Conservation (phyloP, 64 coral and sea anemone species). For the Montipora cactus region DNA sequence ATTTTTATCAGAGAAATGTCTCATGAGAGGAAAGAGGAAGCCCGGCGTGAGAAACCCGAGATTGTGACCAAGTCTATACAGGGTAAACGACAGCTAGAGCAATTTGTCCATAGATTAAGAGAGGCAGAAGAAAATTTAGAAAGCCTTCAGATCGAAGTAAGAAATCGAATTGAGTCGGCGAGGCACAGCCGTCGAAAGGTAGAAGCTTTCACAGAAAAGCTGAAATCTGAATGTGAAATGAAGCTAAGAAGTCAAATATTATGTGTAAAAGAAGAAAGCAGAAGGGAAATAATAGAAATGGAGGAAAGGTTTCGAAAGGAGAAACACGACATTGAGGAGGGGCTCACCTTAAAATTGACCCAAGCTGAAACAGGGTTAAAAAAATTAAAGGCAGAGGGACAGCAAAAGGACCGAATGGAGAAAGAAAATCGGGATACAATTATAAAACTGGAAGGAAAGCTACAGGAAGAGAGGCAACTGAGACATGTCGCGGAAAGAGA, state of each 20-base stretch:
- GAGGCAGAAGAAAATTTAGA: not conserved
- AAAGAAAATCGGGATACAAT: constrained; percentile 42
- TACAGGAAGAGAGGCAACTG: constrained; percentile 59
- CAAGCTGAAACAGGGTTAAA: constrained; percentile 61
- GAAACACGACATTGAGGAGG: constrained; percentile 74
- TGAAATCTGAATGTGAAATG: constrained; percentile 69
- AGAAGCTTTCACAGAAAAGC: constrained; percentile 61
- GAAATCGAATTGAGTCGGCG: constrained; percentile 21
- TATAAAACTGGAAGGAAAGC: constrained; percentile 41
- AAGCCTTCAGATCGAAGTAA: not conserved
- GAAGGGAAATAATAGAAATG: constrained; percentile 32
- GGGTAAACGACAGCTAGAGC: not conserved
- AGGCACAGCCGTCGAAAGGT: constrained; percentile 39
- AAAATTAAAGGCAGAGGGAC: constrained; percentile 52
- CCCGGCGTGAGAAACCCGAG: not conserved
- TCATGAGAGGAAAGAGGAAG: not conserved
- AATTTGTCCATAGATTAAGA: not conserved
- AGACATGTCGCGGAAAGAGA: constrained; percentile 34
- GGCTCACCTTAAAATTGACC: constrained; percentile 42
- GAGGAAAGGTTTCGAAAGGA: constrained; percentile 54
- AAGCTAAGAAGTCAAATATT: constrained; percentile 57
- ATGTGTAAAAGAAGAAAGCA: constrained; percentile 31
- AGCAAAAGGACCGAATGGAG: constrained; percentile 55
- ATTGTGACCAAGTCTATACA: not conserved
- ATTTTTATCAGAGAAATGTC: not conserved